phyloP scores from a whole-genome alignment of 2,797 vertebrate genomes.

The Pristis pectinata region DNA sequence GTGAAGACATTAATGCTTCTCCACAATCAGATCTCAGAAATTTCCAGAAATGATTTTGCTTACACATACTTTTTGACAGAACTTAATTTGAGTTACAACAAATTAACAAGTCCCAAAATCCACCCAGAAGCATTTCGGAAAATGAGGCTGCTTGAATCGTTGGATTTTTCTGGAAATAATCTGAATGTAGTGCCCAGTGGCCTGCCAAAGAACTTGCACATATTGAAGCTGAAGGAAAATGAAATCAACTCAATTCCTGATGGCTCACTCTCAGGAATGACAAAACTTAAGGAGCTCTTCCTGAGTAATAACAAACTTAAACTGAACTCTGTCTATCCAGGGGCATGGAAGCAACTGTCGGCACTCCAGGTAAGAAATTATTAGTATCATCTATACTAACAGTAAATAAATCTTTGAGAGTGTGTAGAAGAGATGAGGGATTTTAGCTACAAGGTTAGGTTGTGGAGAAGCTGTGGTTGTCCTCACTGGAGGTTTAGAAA shows the following conservation, averaged over 20 bases:
- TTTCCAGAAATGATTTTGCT: conserved; percentile 81
- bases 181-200: conserved; percentile 70
- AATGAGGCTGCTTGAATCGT: conserved; percentile 72
- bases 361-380: conserved; percentile 67
- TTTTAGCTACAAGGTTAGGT: no score
- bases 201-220: conserved; percentile 79
- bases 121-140: conserved; percentile 90
- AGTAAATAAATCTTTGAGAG: background rate
- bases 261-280: conserved; percentile 74
- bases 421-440: no score
- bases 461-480: no score
- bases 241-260: conserved; percentile 71
- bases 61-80: conserved; percentile 82
- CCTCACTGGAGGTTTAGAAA: no score
- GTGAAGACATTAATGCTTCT: conserved; percentile 92
- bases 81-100: conserved; percentile 96
- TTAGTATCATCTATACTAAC: background rate
- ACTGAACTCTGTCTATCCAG: conserved; percentile 75
- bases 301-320: conserved; percentile 81
- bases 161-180: conserved; percentile 85
- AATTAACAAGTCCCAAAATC: conserved; percentile 71
- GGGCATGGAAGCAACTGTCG: conserved; percentile 80
- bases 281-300: conserved; percentile 76
- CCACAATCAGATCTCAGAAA: conserved; percentile 81
- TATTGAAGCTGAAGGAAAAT: conserved; percentile 81